These are phyloP conservation scores for Grallaria varia DNA, from an alignment of 2,113 vertebrate genomes.

Conservation along the genomic window DNA sequence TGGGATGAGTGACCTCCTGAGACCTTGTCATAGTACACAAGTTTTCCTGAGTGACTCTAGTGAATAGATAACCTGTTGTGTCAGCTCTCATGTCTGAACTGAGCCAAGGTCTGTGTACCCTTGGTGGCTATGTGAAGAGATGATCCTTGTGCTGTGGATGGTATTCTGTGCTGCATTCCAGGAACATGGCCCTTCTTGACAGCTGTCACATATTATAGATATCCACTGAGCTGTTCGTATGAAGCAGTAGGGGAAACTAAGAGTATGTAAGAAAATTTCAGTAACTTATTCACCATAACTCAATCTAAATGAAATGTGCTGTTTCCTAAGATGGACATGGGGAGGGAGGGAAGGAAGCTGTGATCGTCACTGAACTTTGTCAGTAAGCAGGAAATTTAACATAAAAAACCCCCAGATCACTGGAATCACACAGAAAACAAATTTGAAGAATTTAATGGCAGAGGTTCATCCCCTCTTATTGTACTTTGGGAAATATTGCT, in stretches of 20 bases:
- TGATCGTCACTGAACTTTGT: background rate
- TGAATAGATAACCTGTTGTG: conserved; percentile 36
- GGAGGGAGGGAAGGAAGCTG: background rate
- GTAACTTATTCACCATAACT: background rate
- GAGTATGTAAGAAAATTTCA: background rate
- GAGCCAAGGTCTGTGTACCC: conserved; percentile 48
- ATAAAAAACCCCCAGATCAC: background rate
- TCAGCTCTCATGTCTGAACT: background rate
- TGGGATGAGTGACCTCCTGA: background rate
- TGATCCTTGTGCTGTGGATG: conserved; percentile 45
- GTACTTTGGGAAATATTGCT: background rate
- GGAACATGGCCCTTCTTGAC: conserved; percentile 33
- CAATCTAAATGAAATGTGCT: background rate
- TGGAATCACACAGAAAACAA: background rate
- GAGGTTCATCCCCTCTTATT: background rate
- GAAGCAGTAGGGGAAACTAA: background rate
- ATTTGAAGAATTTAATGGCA: background rate
- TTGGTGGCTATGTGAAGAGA: conserved; percentile 47
- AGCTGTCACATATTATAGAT: conserved; percentile 31
- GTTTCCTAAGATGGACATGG: background rate
- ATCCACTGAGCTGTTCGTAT: background rate
- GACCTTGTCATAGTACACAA: background rate
- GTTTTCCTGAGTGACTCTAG: conserved; percentile 50
- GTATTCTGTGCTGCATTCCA: conserved; percentile 40
- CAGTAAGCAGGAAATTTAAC: background rate